Base-by-base conservation (phyloP, 2,797 vertebrate genomes). In the Benthosema pterotum region DNA sequence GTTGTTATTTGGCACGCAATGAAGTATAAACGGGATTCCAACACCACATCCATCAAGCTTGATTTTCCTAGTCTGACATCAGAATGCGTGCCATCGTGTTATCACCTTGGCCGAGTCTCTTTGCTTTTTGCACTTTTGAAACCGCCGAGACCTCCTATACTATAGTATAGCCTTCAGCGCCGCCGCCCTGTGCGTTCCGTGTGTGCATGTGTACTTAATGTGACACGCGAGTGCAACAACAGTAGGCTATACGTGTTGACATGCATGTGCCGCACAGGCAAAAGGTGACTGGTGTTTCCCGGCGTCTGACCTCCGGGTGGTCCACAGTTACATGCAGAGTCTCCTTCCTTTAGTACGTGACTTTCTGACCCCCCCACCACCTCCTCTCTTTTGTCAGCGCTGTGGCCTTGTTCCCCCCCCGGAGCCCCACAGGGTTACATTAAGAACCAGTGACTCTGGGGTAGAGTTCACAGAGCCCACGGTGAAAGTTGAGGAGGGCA, bases 91-190 rank as follows among this genome's bases (percentile, higher is more conserved):
- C 67, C 14, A 45, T 78, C 57, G 47, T 74, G 14, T 32, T 72
- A 57, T 63, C 55, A 65, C 71, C 65, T 63, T n/a, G n/a, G 71
- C 43, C 14, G 52, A 49, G n/a, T n/a, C n/a, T 71, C 32, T 75
- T 77, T 57, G 47, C 82, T 86, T 81, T 85, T 80, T 75, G 74
- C 77, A 68, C 74, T 73, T 81, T 75, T 67, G 65, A 69, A 74
- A 18, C 53, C 54, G 13, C 53, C 13, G 61, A 60, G 42, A 65
- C 42, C 1, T 19, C 56, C 28, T 55, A 22, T 22, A n/a, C n/a
- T n/a, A n/a, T n/a, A n/a, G n/a, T n/a, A 22, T 22, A 25, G 14
- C 47, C 8, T 57, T 13, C 46, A 72, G 67, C 59, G 9, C 60
- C n/a, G n/a, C 28, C 56, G 45, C 11, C 22, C n/a, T n/a, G 2